Evolutionary conservation across 2,888 invertebrate genomes (phyloP), one percentile per base, ranked within the genome.

Genomic region (Cataglyphis livida): DNA sequence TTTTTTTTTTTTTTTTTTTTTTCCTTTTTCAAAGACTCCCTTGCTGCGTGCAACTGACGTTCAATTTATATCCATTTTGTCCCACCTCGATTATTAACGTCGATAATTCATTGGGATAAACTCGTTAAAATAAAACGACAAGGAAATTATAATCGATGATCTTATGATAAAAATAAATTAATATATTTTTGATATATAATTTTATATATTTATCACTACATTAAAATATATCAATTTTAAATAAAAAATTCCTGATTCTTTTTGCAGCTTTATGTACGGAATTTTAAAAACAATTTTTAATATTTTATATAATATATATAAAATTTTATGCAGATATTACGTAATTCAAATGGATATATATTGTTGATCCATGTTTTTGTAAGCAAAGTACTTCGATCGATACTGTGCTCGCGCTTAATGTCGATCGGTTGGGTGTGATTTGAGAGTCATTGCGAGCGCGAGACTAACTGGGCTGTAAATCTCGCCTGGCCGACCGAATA

Each of bases 391-490:
- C 12, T n/a, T 74, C 44, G 44, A 48, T n/a, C n/a, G 32, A 44
- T 38, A 41, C 54, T 7, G n/a, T n/a, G 54, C 12, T 44, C 4
- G 51, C 51, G 66, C 35, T 66, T 64, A 74, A 44, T 41, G 73
- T 28, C 62, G 71, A 64, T 64, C 57, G 59, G 79, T 38, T 70
- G 65, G 51, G 66, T 68, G 85, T 62, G 84, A 83, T 85, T 87
- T 76, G 87, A 89, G 87, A 87, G 86, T 89, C 87, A 90, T 88
- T 90, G 85, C 84, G 57, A 35, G 83, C 85, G 83, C 85, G 84
- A 82, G 84, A 70, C 83, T 86, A 88, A 85, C 89, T 83, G 89
- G 82, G 88, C 85, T 85, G 90, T 90, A 91, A 92, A 91, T 91
- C 88, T 88, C 83, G 85, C 81, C 71, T 62, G 84, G 85, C 73